A percentile compares a stretch with the other conserved stretches of the same genome.
Evolutionary conservation across 2,113 vertebrate species (phyloP).

Genomic region (Emydocephalus ijimae): DNA sequence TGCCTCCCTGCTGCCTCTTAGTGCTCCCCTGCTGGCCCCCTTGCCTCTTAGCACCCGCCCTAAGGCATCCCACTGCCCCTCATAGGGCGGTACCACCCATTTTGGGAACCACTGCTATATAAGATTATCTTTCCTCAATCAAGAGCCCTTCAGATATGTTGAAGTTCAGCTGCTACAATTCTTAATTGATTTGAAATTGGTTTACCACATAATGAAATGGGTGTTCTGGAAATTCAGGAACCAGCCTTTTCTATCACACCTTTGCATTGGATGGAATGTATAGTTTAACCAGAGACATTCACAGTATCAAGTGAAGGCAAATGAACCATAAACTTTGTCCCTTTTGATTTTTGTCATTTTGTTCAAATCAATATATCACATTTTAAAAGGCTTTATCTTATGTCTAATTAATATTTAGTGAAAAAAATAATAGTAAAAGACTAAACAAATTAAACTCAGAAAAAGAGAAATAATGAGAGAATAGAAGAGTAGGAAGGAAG

Average conservation of each 20-base stretch:
- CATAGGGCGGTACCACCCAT: no score
- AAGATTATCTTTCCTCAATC: background rate
- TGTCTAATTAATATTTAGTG: background rate
- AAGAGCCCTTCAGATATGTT: background rate
- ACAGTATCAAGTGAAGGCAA: background rate
- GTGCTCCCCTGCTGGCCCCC: no score
- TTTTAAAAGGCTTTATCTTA: background rate
- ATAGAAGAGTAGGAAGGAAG: background rate
- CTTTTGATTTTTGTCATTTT: background rate
- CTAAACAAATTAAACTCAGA: background rate
- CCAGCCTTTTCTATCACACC: background rate
- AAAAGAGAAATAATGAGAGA: background rate
- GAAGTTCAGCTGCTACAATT: background rate
- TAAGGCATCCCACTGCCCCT: no score
- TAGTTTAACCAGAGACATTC: background rate
- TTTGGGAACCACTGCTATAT: background rate
- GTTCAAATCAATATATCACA: background rate
- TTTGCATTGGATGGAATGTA: background rate
- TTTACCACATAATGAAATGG: background rate
- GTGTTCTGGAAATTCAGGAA: background rate
- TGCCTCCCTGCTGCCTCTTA: no score
- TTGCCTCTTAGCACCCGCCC: no score
- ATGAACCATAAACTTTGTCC: background rate
- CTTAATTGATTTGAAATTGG: background rate
- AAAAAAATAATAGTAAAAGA: background rate